These are phyloP conservation scores for Oncorhynchus kisutch DNA, from an alignment of 2,113 vertebrate species.

Conservation along the genomic window DNA sequence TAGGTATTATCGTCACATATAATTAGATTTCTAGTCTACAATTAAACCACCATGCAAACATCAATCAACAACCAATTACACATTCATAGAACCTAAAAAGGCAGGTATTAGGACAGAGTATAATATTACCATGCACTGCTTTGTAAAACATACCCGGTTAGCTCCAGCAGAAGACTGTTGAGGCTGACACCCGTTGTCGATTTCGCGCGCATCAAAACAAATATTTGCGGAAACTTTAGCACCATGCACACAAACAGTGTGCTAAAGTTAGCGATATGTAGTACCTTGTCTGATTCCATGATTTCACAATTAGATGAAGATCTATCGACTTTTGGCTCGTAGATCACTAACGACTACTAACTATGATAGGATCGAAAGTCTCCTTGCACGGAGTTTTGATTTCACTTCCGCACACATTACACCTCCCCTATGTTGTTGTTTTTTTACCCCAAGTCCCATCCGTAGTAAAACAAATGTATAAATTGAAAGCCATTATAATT, in stretches of 20 bases:
- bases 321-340: background rate
- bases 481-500: too few relatives aligned
- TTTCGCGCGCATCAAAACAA: slow-evolving; percentile 75
- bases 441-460: too few relatives aligned
- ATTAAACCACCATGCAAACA: too few relatives aligned
- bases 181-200: slow-evolving; percentile 81
- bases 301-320: background rate
- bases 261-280: slow-evolving; percentile 82
- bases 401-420: slow-evolving; percentile 64
- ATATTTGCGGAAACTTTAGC: slow-evolving; percentile 76
- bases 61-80: too few relatives aligned
- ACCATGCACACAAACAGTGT: slow-evolving; percentile 81
- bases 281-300: slow-evolving; percentile 58
- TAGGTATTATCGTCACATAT: too few relatives aligned
- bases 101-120: too few relatives aligned
- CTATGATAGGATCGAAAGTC: too few relatives aligned
- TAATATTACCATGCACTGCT: background rate
- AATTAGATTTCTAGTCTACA: too few relatives aligned
- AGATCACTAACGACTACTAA: background rate
- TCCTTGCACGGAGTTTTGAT: background rate
- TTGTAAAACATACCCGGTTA: slow-evolving; percentile 79
- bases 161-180: slow-evolving; percentile 83
- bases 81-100: too few relatives aligned
- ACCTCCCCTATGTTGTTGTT: background rate
- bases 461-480: too few relatives aligned